Evolutionary conservation across 2,113 vertebrate genomes (phyloP).

Genomic region (Tupaia chinensis): DNA sequence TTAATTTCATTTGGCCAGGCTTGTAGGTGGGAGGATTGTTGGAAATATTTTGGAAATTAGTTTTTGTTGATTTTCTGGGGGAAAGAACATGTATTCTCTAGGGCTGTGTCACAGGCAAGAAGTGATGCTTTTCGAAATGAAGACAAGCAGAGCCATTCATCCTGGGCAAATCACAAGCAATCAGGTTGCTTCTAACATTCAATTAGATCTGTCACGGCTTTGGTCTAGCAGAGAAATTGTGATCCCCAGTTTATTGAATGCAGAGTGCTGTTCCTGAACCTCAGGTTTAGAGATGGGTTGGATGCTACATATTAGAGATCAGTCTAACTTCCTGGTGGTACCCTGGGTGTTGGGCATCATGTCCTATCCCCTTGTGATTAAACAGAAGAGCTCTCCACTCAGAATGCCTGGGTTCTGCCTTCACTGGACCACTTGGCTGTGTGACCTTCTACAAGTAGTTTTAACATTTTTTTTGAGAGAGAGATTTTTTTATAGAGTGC

Average conservation of each 20-base stretch:
- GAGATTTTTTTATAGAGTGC: too few relatives aligned
- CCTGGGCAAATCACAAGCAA: conserved; percentile 29
- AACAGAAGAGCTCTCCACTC: background rate
- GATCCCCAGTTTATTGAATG: background rate
- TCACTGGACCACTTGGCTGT: background rate
- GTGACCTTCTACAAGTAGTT: background rate
- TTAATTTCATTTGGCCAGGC: conserved; percentile 63
- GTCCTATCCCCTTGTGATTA: rapidly evolving
- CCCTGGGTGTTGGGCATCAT: rapidly evolving
- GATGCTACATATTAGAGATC: background rate
- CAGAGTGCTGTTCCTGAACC: background rate
- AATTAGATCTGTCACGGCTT: background rate
- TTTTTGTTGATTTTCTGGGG: conserved; percentile 63
- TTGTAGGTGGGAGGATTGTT: background rate
- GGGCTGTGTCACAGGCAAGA: conserved; percentile 10
- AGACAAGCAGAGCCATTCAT: conserved; percentile 32
- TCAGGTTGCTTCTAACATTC: background rate
- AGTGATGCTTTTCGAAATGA: conserved; percentile 55
- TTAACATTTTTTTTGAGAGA: too few relatives aligned
- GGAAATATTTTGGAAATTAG: conserved; percentile 63
- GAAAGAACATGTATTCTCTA: background rate
- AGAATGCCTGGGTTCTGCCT: background rate
- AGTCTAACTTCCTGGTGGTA: background rate
- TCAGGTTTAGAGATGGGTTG: background rate
- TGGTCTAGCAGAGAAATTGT: conserved; percentile 10